Base-by-base conservation (phyloP, 2,113 vertebrate genomes). In the Gorsachius goisagi region DNA sequence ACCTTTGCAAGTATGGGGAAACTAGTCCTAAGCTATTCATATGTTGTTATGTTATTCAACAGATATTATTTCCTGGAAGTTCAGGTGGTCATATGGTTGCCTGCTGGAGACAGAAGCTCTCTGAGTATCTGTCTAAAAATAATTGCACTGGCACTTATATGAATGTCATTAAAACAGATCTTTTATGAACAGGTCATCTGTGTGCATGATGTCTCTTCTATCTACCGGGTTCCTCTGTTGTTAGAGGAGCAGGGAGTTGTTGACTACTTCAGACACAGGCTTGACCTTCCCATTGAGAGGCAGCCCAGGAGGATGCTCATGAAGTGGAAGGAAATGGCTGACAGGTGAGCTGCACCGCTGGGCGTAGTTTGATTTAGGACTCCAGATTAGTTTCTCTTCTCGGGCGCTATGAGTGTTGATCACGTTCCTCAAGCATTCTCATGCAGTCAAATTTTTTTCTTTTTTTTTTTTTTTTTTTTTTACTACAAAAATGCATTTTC, bases 301-400 rank as follows among this genome's bases (percentile, higher is more conserved):
- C 98, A 98, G 93, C 98, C 99, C 47, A 97, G 98, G 77, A 99
- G 97, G 83, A 99, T 99, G 98, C 98, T 99, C 35, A 98, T 99
- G 90, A 99, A 99, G 85, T 99, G 99, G 99, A 99, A 99, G 79
- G 99, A 99, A 96, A 99, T 99, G 99, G 99, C 99, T 27, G 99
- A 99, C 98, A 99, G 99, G 99, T 99, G 94, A 86, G 97, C 64
- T 32, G 66, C 20, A 2, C 74, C 1, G 4, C 47, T 44, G 59
- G 53, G 41, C 5, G 1, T 27, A 15, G 26, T 6, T 56, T n/a
- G 4, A 27, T n/a, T 9, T 66, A 9, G 66, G 33, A 21, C 24
- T 62, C 27, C 16, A 20, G 47, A 6, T 27, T 21, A 30, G 2
- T 41, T 81, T 55, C 44, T 86, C 11, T 28, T n/a, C 52, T n/a